phyloP scores from a whole-genome alignment of 2,113 vertebrate species.

The Peucedramus taeniatus region DNA sequence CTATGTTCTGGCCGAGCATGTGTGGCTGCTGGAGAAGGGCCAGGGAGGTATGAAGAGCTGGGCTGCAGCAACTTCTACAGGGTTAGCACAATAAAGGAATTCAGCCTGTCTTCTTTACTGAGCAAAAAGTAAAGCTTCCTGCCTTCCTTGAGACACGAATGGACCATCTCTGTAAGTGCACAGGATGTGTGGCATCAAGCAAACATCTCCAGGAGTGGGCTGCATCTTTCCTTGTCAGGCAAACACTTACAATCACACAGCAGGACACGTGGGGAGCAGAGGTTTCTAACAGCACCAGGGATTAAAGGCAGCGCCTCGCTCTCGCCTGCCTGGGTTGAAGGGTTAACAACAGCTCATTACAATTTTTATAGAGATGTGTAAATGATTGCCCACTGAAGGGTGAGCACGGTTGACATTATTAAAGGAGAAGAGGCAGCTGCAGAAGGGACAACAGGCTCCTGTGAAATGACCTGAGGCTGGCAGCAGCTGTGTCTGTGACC shows the following conservation, averaged over 20 bases:
- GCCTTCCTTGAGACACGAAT: accelerated
- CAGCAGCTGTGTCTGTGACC: not conserved
- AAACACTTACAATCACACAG: not conserved
- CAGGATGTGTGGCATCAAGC: accelerated
- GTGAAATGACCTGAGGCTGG: not conserved
- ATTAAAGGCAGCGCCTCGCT: not conserved
- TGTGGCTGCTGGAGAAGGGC: not conserved
- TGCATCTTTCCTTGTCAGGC: not conserved
- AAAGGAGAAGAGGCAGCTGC: not conserved
- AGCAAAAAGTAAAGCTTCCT: not conserved
- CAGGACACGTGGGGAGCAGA: not conserved
- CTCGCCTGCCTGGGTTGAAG: not conserved
- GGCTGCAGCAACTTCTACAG: not conserved
- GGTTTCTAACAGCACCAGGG: not conserved
- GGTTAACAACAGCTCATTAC: not conserved
- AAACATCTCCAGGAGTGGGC: not conserved
- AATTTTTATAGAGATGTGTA: not conserved
- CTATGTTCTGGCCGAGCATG: accelerated
- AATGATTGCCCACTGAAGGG: not conserved
- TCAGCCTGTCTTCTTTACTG: not conserved
- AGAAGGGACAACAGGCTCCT: not conserved
- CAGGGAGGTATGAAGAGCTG: accelerated
- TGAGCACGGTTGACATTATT: not conserved
- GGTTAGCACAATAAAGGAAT: not conserved
- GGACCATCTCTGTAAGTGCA: not conserved